phyloP scores from a whole-genome alignment of 2,113 vertebrate species.

The Serilophus lunatus region DNA sequence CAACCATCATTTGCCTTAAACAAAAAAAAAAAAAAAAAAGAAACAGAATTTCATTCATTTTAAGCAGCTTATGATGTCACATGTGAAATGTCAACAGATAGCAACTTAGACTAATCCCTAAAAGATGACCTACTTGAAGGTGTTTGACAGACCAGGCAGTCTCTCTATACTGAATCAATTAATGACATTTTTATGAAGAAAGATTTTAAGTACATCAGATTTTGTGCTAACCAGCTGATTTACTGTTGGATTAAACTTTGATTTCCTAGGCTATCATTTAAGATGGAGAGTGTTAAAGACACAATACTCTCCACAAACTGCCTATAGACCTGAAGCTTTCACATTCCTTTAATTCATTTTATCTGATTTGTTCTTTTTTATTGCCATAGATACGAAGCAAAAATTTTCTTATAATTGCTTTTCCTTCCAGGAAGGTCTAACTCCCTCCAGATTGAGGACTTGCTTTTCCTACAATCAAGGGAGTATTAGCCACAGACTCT shows the following conservation, averaged over 20 bases:
- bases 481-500: not conserved
- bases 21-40: not conserved
- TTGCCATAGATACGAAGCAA: not conserved
- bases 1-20: not conserved
- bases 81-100: conserved; percentile 62
- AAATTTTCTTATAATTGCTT: not conserved
- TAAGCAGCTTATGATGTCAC: conserved; percentile 67
- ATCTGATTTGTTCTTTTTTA: not conserved
- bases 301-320: not conserved
- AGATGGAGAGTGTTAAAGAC: not conserved
- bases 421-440: not conserved
- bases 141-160: conserved; percentile 30
- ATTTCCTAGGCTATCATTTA: not conserved
- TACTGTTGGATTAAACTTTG: not conserved
- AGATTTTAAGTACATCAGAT: conserved; percentile 16
- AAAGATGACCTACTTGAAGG: conserved; percentile 69
- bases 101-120: conserved; percentile 53
- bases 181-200: not conserved
- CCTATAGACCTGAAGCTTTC: not conserved
- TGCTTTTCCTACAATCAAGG: not conserved
- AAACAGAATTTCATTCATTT: conserved; percentile 41
- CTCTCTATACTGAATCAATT: not conserved
- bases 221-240: not conserved
- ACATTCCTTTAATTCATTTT: not conserved
- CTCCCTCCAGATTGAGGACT: not conserved